Evolutionary conservation across 2,797 vertebrate genomes (phyloP).

Genomic region (Dromococcyx pavoninus): DNA sequence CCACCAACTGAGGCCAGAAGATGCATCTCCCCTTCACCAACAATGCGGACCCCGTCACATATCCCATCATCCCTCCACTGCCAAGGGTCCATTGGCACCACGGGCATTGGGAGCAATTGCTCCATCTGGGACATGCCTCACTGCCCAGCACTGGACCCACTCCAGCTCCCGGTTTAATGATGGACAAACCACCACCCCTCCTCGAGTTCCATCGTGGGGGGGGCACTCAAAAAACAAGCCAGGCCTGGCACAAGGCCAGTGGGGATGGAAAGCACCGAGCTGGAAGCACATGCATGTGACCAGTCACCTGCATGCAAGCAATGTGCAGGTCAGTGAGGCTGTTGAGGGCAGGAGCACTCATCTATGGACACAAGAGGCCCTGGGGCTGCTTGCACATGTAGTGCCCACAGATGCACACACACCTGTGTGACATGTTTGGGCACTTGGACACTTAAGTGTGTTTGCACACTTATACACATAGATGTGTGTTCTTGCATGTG

Average conservation of each 20-base stretch:
- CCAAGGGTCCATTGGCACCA: accelerated
- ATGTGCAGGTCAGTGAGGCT: too few relatives aligned
- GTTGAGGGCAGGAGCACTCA: too few relatives aligned
- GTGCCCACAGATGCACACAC: too few relatives aligned
- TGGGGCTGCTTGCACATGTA: too few relatives aligned
- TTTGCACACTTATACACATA: accelerated
- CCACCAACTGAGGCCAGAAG: neutral
- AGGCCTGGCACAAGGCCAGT: neutral
- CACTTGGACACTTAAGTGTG: too few relatives aligned
- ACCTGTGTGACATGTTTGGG: too few relatives aligned
- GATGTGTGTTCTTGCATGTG: neutral
- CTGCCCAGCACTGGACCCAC: neutral
- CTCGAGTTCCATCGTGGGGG: neutral
- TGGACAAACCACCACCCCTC: conserved; percentile 23
- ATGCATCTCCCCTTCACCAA: neutral
- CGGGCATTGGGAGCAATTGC: neutral
- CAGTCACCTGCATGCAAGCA: accelerated
- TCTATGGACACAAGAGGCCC: too few relatives aligned
- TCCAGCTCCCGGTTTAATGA: conserved; percentile 58
- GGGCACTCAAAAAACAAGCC: conserved; percentile 50
- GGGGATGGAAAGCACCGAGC: neutral
- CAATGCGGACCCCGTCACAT: accelerated
- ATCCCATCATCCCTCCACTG: neutral
- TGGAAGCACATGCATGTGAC: neutral
- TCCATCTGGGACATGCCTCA: neutral